Conservation (phyloP, 1,140 invertebrate species). For the Bactericera cockerelli region DNA sequence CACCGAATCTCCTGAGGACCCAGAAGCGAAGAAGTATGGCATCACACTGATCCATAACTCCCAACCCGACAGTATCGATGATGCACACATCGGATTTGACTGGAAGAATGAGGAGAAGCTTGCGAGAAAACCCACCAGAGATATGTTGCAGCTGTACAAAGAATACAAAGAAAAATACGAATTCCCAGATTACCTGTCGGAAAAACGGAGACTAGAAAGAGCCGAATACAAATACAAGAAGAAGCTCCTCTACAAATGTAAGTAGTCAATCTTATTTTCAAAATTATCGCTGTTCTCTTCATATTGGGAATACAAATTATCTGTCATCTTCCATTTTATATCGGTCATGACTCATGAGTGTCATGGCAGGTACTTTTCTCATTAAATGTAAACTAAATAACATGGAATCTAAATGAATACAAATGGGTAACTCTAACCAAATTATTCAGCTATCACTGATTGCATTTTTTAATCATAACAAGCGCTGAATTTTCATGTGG, state of each 20-base stretch:
- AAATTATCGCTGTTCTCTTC: no score
- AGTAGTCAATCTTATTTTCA: no score
- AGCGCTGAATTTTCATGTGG: no score
- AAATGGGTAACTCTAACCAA: no score
- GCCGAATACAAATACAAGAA: constrained; percentile 1
- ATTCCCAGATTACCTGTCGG: neutral
- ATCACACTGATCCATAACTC: neutral
- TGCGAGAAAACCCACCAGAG: neutral
- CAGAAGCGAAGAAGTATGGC: neutral
- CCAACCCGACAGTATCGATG: neutral
- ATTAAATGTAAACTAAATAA: no score
- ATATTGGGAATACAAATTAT: no score
- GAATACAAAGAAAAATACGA: constrained; percentile 4
- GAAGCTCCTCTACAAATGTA: neutral
- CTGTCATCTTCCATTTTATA: no score
- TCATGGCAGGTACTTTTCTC: no score
- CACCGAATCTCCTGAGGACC: neutral
- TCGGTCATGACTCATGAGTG: no score
- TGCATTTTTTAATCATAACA: no score
- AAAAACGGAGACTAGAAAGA: neutral
- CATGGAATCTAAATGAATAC: no score
- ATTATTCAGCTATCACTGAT: no score
- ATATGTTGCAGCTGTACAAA: neutral
- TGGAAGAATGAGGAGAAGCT: neutral
- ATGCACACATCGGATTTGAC: neutral